Percentiles rank a stretch among this genome's conserved stretches.
phyloP scores from a whole-genome alignment of 2,888 invertebrate species.

The Macrosiphum euphorbiae region DNA sequence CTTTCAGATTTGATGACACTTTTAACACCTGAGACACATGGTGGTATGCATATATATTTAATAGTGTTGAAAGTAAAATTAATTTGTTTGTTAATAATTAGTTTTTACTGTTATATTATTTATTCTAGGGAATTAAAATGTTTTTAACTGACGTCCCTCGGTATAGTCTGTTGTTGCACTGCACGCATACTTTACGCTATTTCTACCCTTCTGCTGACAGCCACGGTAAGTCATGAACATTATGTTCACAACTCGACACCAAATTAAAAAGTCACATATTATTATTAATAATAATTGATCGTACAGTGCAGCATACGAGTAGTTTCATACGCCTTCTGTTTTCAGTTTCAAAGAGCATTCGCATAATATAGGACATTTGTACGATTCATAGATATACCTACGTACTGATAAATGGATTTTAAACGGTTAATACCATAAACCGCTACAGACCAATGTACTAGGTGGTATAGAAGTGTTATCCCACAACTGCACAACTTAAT shows the following conservation, averaged over 20 bases:
- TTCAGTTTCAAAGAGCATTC: neutral
- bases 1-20: neutral
- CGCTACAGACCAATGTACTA: neutral
- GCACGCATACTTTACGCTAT: neutral
- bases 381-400: neutral
- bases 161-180: neutral
- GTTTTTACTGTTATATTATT: neutral
- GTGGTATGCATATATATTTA: neutral
- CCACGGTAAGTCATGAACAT: neutral
- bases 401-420: neutral
- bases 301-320: too few relatives aligned
- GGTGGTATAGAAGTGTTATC: neutral
- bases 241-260: neutral
- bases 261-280: neutral
- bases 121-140: neutral
- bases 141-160: neutral
- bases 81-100: constrained; percentile 10
- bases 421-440: neutral
- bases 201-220: neutral
- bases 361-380: neutral
- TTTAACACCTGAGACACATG: neutral
- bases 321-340: neutral
- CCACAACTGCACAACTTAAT: neutral
- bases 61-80: constrained; percentile 13
- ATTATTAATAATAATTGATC: neutral